Evolutionary conservation across 1,140 invertebrate species (phyloP), one percentile per base, ranked within the genome.

Genomic region (Zophobas morio): DNA sequence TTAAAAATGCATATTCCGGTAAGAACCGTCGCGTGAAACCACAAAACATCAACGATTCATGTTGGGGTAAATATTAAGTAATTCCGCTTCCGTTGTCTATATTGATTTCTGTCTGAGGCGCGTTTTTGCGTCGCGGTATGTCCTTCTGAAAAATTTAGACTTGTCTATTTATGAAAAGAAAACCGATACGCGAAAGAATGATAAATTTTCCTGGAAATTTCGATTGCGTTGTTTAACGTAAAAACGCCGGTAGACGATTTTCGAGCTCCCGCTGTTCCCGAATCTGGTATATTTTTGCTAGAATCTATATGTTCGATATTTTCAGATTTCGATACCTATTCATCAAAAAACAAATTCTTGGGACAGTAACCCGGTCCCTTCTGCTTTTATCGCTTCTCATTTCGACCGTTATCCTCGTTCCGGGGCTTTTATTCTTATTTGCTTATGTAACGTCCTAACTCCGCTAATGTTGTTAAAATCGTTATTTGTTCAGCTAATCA

Each of bases 401-500:
- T 66, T 66, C 60, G 6, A 4, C 60, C 42, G 60, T 66, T 66
- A 66, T 66, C n/a, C 60, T 42, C 39, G 60, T 66, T 66, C 60
- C 42, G 39, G 33, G 42, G 60, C 60, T 56, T 73, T 73, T 54
- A 73, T 73, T 56, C 71, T 56, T 54, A 73, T 73, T 73, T 73
- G 54, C 71, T 73, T 73, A 39, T 54, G 71, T 73, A 73, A 73
- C 49, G 36, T 73, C 56, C 39, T 39, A 36, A 53, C 71, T 54
- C 37, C 56, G 39, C 49, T 47, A 73, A 53, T 51, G 49, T 51
- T 66, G 42, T 66, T 66, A 66, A 66, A 66, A 63, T 20, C 20
- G 20, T 20, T 20, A 20, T 20, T 20, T 20, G 20, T 20, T 20
- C 20, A 20, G 20, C 20, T 20, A 20, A 20, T 20, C 20, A 20